A percentile compares a stretch with the other conserved stretches of the same genome.
Conservation (phyloP, 1,140 invertebrate species). For the Agrypnia vestita region DNA sequence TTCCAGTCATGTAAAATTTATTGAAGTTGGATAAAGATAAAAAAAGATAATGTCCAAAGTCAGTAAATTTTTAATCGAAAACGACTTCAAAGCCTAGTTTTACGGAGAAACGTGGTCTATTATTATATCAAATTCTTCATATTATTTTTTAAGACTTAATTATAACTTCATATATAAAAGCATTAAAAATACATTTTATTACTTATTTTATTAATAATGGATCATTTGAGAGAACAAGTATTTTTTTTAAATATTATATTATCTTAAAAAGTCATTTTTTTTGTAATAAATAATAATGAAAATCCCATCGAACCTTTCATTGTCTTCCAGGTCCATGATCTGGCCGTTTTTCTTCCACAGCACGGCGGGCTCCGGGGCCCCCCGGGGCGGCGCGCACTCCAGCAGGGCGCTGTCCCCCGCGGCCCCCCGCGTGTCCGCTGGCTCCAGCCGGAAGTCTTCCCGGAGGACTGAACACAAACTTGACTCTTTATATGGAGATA, state of each 20-base stretch:
- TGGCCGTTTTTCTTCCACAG: conserved; percentile 89
- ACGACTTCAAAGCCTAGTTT: no score
- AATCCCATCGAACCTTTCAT: conserved; percentile 64
- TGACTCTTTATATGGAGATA: background rate
- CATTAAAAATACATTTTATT: background rate
- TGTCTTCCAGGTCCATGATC: conserved; percentile 78
- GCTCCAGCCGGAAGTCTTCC: conserved; percentile 88
- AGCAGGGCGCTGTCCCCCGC: conserved; percentile 87
- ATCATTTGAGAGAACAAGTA: no score
- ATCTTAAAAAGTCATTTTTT: no score
- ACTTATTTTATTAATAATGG: background rate
- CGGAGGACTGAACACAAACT: conserved; percentile 79
- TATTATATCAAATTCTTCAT: background rate
- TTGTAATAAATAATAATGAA: no score
- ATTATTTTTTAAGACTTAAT: background rate
- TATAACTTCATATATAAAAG: background rate
- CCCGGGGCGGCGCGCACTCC: conserved; percentile 88
- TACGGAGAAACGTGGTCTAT: no score
- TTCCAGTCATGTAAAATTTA: no score
- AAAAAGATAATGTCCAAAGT: no score
- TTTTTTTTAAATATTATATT: no score
- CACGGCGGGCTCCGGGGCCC: conserved; percentile 87
- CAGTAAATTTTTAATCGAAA: no score
- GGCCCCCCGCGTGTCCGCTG: conserved; percentile 83
- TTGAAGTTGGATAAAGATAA: no score